Evolutionary conservation across 2,888 invertebrate species (phyloP).

Genomic region (Drosophila demipolita): DNA sequence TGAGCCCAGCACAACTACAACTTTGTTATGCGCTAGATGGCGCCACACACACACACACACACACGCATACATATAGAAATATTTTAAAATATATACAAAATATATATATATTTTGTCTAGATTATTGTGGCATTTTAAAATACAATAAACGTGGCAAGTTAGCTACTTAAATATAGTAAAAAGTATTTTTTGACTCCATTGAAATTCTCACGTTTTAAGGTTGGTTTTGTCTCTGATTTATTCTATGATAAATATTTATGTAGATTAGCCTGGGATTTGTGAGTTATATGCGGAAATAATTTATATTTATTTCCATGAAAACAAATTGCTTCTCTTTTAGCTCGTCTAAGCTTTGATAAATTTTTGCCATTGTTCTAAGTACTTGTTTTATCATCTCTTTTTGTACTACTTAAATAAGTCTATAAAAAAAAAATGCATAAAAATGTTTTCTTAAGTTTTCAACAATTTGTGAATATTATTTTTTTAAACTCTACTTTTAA

Average conservation of each 20-base stretch:
- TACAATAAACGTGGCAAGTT: background rate
- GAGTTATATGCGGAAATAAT: background rate
- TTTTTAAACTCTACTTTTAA: no score
- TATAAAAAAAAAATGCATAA: background rate
- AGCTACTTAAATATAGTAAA: background rate
- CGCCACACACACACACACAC: slow-evolving; percentile 9
- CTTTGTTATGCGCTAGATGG: slow-evolving; percentile 1
- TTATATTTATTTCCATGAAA: slow-evolving; percentile 1
- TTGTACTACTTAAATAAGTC: background rate
- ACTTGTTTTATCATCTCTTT: background rate
- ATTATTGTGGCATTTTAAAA: slow-evolving; percentile 1
- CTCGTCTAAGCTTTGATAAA: background rate
- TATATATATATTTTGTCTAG: background rate
- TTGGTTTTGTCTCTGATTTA: slow-evolving; percentile 3
- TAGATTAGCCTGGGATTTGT: background rate
- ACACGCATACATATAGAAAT: background rate
- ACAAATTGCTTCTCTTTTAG: slow-evolving; percentile 6
- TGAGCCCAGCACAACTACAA: slow-evolving; percentile 23
- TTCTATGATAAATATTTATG: slow-evolving; percentile 10
- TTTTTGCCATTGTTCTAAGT: background rate
- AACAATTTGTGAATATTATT: background rate
- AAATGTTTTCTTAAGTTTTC: background rate
- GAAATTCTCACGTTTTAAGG: slow-evolving; percentile 1
- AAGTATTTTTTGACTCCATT: background rate
- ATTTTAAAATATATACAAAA: slow-evolving; percentile 38